phyloP scores from a whole-genome alignment of 2,888 invertebrate genomes.

The Dicranocentrus wangi region DNA sequence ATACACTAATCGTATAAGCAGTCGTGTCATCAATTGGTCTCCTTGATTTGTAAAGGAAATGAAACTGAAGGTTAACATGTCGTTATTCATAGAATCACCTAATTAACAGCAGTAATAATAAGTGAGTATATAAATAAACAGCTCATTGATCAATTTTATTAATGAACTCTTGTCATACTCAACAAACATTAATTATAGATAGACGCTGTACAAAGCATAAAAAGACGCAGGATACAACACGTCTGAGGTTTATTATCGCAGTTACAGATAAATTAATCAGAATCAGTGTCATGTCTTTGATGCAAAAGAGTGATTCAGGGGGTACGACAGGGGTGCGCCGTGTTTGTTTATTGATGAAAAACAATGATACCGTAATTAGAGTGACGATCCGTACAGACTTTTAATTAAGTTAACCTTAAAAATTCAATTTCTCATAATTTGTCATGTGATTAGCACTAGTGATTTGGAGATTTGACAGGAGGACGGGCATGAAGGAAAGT shows the following conservation, averaged over 20 bases:
- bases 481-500: no score
- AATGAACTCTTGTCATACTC: constrained; percentile 26
- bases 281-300: no score
- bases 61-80: neutral
- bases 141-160: constrained; percentile 13
- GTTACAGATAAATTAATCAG: no score
- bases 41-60: neutral
- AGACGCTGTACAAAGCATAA: neutral
- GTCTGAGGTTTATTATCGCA: neutral
- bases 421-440: constrained; percentile 16
- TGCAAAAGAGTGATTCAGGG: no score
- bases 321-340: no score
- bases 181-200: constrained; percentile 26
- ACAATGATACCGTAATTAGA: neutral
- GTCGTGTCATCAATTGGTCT: no score
- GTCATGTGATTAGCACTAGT: constrained; percentile 1
- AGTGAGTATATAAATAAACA: neutral
- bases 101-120: neutral
- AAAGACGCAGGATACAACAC: neutral
- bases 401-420: constrained; percentile 16
- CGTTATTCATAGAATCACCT: neutral
- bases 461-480: no score
- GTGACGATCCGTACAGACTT: no score
- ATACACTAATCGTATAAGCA: no score
- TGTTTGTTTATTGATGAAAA: neutral